Evolutionary conservation across 2,888 invertebrate species (phyloP).

Genomic region (Sarcophaga variegata): DNA sequence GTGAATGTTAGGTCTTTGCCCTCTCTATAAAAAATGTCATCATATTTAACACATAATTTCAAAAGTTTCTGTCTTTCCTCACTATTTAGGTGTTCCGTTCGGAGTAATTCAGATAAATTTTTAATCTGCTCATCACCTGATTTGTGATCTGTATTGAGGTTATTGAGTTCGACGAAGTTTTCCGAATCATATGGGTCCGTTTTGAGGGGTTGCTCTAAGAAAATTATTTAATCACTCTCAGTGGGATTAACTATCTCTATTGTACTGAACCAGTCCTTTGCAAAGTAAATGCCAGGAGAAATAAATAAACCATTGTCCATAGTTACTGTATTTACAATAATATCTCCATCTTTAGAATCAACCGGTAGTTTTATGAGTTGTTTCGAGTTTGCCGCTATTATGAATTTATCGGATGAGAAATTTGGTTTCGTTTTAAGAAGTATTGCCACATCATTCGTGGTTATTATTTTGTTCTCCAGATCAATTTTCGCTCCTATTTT

Average conservation of each 20-base stretch:
- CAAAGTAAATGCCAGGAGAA: conserved; percentile 49
- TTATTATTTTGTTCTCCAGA: background rate
- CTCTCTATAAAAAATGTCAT: conserved; percentile 15
- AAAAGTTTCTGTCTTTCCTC: conserved; percentile 36
- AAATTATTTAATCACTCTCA: conserved; percentile 38
- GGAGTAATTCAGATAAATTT: conserved; percentile 19
- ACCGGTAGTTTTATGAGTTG: too few relatives aligned
- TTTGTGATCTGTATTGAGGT: conserved; percentile 35
- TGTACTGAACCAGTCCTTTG: conserved; percentile 49
- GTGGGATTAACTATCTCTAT: conserved; percentile 51
- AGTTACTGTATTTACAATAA: too few relatives aligned
- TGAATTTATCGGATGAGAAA: too few relatives aligned
- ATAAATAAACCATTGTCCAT: background rate
- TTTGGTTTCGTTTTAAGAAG: too few relatives aligned
- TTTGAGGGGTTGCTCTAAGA: conserved; percentile 61
- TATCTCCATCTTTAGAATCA: too few relatives aligned
- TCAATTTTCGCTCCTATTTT: conserved; percentile 20
- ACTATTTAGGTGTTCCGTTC: conserved; percentile 22
- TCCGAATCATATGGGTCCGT: conserved; percentile 11
- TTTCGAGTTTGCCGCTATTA: too few relatives aligned
- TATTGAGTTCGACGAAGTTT: conserved; percentile 50
- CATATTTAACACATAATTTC: conserved; percentile 11
- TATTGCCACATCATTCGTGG: background rate
- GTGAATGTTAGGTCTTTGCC: background rate
- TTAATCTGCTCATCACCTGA: background rate